Base-by-base conservation (phyloP, 2,888 invertebrate genomes). In the Elmis aenea region DNA sequence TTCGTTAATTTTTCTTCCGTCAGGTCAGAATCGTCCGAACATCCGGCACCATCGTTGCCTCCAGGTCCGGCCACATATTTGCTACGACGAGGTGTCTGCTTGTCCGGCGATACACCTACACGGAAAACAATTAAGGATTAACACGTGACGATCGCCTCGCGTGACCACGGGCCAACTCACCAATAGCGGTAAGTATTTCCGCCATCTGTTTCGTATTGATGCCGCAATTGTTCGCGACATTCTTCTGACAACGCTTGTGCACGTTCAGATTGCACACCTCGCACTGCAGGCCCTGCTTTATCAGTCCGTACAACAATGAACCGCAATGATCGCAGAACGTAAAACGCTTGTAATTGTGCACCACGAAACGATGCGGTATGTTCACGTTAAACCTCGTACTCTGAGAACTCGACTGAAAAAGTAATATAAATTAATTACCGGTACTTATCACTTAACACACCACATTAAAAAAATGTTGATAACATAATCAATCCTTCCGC, bases 311-410 rank as follows among this genome's bases (percentile, higher is more conserved):
- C 45, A 97, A 80, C 66, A 97, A 77, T 44, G 95, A 95, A 53
- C 97, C 97, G 71, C 99, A 99, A 71, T 99, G 99, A 75, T 99
- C 97, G 76, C 99, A 99, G 75, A 99, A 99, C 15, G 97, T 97
- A 71, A 96, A 95, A 53, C 93, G 77, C 74, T 93, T 95, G 76
- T 94, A 99, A 56, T 83, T 96, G 75, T 97, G 97, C 59, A 95
- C 87, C 57, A 84, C 82, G 71, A 91, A 93, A 47, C 94, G 85
- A 73, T 99, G 99, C 52, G 99, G 99, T 61, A 99, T 83, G 75
- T 99, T 97, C 59, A 99, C 96, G 71, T 87, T 96, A 77, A 99
- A 99, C 49, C 97, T 80, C 46, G 78, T 76, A 49, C 73, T 71
- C 60, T 77, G 76, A 59, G 66, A 72, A 50, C 57, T 66, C 25